Evolutionary conservation across 2,797 vertebrate species (phyloP), one percentile per base, ranked within the genome.

Genomic region (Huso huso): DNA sequence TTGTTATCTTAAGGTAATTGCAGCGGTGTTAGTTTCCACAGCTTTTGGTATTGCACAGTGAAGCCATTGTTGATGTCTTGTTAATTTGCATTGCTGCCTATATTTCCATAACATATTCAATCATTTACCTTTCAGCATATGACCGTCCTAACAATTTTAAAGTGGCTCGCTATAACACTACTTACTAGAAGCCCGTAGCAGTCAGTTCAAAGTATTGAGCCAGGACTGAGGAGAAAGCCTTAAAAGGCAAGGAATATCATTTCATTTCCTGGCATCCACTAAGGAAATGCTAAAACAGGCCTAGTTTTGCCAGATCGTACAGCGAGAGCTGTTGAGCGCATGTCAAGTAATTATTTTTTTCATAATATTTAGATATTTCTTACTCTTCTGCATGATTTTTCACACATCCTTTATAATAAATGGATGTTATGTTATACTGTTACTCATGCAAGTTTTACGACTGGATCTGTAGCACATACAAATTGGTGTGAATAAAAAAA

Each of bases 181-280:
- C 73, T 74, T 72, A 66, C 62, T 70, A 71, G 69, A 69, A 59
- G 72, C 69, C 64, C 71, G 67, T 69, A 67, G 65, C 67, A 71
- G 61, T 64, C 74, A 75, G 51, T 48, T 75, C 70, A 74, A 76
- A 66, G 66, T 72, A 49, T 65, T 23, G 66, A 70, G 73, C 66
- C 68, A 77, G 68, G 63, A 51, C 66, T 73, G 68, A 75, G 66
- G 63, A 77, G 74, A 80, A 68, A 75, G 49, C 83, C 83, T 77
- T 79, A 85, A 79, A 83, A 86, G 82, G 82, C 62, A 77, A 79
- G 76, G 75, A 81, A 69, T 74, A 67, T 70, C 68, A 72, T 73
- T 80, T 77, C 70, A 51, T 23, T 76, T 65, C 75, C 61, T 76
- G 80, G 76, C 75, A 61, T 65, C 59, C 6, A 37, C 13, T 10